Evolutionary conservation across 2,888 invertebrate species (phyloP).

Genomic region (Ommatoiulus sabulosus): DNA sequence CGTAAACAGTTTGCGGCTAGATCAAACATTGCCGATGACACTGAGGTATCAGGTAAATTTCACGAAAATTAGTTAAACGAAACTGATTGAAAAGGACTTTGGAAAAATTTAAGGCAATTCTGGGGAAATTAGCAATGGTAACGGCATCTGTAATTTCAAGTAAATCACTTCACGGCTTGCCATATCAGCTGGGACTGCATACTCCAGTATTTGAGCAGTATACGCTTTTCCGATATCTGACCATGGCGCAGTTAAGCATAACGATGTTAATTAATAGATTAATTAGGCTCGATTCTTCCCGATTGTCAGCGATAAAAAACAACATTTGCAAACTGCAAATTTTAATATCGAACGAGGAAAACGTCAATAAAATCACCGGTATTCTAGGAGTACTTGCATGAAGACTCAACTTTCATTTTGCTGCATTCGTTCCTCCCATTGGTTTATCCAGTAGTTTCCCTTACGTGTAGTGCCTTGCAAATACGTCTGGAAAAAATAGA

Average conservation of each 20-base stretch:
- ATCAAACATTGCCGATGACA: neutral
- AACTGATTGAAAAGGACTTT: neutral
- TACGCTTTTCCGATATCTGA: neutral
- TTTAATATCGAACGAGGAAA: neutral
- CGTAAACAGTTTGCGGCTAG: neutral
- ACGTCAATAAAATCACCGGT: neutral
- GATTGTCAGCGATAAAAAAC: neutral
- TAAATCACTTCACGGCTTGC: too few species aligned
- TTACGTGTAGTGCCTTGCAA: conserved; percentile 22
- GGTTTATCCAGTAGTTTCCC: neutral
- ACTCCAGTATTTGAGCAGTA: neutral
- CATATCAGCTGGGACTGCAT: neutral
- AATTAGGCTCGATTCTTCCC: conserved; percentile 4
- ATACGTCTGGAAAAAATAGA: neutral
- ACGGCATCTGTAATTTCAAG: too few species aligned
- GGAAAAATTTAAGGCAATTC: neutral
- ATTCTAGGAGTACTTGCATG: neutral
- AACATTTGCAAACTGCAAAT: neutral
- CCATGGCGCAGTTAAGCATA: neutral
- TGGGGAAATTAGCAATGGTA: too few species aligned
- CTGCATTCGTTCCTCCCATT: neutral
- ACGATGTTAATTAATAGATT: neutral
- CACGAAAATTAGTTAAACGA: neutral
- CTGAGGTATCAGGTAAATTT: neutral
- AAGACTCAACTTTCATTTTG: conserved; percentile 9